phyloP scores from a whole-genome alignment of 1,140 invertebrate species.

The Drosophila pseudoobscura region DNA sequence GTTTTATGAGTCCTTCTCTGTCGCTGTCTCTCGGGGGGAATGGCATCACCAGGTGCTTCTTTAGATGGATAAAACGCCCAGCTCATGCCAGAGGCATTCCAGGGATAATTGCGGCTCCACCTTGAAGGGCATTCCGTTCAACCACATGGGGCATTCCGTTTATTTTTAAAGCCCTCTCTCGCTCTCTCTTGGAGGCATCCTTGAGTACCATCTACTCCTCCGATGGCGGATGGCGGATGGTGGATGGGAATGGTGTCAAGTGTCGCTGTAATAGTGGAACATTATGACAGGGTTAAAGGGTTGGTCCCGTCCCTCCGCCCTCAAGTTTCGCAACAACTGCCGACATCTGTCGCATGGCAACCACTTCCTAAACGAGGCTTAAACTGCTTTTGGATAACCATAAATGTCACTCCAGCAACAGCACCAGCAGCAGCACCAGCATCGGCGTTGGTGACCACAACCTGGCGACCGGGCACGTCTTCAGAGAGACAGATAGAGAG shows the following conservation, averaged over 20 bases:
- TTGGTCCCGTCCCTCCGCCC: constrained; percentile 17
- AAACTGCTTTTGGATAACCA: constrained; percentile 37
- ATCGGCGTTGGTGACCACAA: not conserved
- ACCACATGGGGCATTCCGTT: not conserved
- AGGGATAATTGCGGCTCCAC: constrained; percentile 9
- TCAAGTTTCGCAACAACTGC: constrained; percentile 6
- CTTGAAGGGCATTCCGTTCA: constrained; percentile 24
- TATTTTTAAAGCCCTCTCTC: too few species aligned
- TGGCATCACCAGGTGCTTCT: too few species aligned
- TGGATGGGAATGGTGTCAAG: constrained; percentile 22
- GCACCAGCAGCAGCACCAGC: too few species aligned
- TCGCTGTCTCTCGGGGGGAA: not conserved
- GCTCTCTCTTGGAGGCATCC: too few species aligned
- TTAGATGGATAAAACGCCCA: too few species aligned
- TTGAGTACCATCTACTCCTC: too few species aligned
- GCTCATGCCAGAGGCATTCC: too few species aligned
- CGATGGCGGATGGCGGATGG: too few species aligned
- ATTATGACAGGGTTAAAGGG: constrained; percentile 40
- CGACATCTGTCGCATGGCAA: too few species aligned
- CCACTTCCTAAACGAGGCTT: not conserved
- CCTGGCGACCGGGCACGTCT: constrained; percentile 30
- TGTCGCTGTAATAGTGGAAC: constrained; percentile 35
- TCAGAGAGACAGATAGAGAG: too few species aligned
- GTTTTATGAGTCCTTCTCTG: constrained; percentile 25
- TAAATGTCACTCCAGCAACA: constrained; percentile 19